Conservation (phyloP, 2,113 vertebrate genomes). For the Barnardius zonarius region DNA sequence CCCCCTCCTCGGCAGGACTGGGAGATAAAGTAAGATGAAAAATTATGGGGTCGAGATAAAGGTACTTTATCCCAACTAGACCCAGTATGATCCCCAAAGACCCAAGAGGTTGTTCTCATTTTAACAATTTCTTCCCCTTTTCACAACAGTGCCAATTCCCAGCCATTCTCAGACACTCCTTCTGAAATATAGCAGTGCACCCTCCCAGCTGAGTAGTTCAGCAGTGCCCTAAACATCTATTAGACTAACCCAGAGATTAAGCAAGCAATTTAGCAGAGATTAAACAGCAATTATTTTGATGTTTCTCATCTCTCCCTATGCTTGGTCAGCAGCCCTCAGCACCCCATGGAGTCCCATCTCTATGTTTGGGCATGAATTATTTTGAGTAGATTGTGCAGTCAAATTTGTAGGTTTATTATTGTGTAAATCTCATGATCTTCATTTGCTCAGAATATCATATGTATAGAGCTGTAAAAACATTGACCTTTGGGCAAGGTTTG, state of each 20-base stretch:
- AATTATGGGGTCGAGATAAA: neutral
- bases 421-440: neutral
- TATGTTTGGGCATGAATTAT: neutral
- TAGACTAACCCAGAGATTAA: neutral
- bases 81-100: neutral
- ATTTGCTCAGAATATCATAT: neutral
- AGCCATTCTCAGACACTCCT: neutral
- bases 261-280: neutral
- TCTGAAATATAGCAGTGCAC: neutral
- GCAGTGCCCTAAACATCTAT: neutral
- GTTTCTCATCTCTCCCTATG: neutral
- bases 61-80: neutral
- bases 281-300: neutral
- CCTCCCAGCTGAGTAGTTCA: neutral
- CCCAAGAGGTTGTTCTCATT: neutral
- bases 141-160: neutral
- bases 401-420: neutral
- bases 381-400: neutral
- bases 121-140: neutral
- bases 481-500: neutral
- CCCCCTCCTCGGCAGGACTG: neutral
- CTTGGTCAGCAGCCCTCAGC: neutral
- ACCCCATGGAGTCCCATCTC: neutral
- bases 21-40: neutral
- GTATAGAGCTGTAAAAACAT: neutral